Evolutionary conservation across 2,113 vertebrate genomes (phyloP), one percentile per base, ranked within the genome.

Genomic region (Otocyon megalotis): DNA sequence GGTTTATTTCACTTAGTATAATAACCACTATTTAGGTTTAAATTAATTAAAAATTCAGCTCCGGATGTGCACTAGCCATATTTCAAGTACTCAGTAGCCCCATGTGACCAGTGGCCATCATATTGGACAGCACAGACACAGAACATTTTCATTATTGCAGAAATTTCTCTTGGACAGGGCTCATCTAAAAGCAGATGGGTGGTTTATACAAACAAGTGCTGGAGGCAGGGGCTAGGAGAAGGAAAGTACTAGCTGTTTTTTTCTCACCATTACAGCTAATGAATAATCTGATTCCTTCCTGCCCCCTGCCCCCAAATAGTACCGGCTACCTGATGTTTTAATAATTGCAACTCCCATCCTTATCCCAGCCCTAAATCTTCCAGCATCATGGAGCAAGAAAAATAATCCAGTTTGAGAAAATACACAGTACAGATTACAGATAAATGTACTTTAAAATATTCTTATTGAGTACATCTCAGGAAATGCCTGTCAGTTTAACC

Each of bases 401-500:
- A 95, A 37, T 82, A 91, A 93, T 90, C 53, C 48, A 58, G 37
- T 63, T 54, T 58, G 50, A 81, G 62, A 92, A 53, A 62, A 65
- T 58, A 50, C 13, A 15, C 14, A 58, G 10, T 65, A 56, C 8
- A 56, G 60, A 60, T 35, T 43, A n/a, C 54, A 67, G 81, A 86
- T 26, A 88, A 82, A 80, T 43, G 35, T 56, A 62, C 58, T 95
- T 92, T 90, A 56, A 92, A 93, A 90, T 60, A 72, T 69, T 93
- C 95, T 79, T 67, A 35, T 63, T 20, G 63, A 72, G 35, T n/a
- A n/a, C 16, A 88, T 88, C 54, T 16, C 74, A 60, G 93, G 67
- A 85, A 88, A 67, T 72, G 91, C 88, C 76, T 81, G 92, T 67
- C 71, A 71, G 84, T 82, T 62, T 90, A 60, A 16, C 53, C 63